Evolutionary conservation across 2,888 invertebrate species (phyloP), one percentile per base, ranked within the genome.

Genomic region (Hypsopygia costalis): DNA sequence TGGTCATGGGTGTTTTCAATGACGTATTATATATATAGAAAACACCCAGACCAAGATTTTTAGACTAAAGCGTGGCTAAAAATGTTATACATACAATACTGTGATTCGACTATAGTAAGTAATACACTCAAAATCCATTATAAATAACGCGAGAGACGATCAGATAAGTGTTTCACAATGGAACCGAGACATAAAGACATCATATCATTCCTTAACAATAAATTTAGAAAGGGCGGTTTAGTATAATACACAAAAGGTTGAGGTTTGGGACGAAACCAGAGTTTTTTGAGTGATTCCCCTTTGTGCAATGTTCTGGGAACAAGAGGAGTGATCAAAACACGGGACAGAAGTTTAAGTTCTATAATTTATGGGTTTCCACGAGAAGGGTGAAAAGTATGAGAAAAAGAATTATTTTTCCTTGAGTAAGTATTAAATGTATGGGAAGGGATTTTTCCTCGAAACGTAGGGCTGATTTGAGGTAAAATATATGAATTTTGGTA

Each of bases 201-300:
- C 88, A 86, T 85, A 87, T 86, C 80, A 82, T 81, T 81, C 76
- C 69, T 69, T 67, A 65, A 83, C 83, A 82, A 79, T 88, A 88
- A 86, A 87, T 86, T 81, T 71, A 62, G 69, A 76, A 81, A 79
- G 80, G 78, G 74, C 83, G 83, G 78, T 82, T 81, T 76, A 64
- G 68, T 73, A 78, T 74, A 67, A 66, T 58, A 71, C 68, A 87
- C 79, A 87, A 87, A 76, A 74, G 78, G 58, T 68, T 70, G 72
- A 71, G 75, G 76, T 74, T 77, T 67, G 65, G 70, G 63, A 59
- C 64, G 62, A 66, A 74, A 68, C 68, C 64, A 51, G 66, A 62
- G 66, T 69, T 78, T 86, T 82, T 80, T 66, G 55, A 71, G 59
- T 65, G 62, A 73, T 70, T 67, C 67, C 63, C 76, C 65, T 70